Evolutionary conservation across 2,888 invertebrate species (phyloP), one percentile per base, ranked within the genome.

Genomic region (Pollenia griseotomentosa): DNA sequence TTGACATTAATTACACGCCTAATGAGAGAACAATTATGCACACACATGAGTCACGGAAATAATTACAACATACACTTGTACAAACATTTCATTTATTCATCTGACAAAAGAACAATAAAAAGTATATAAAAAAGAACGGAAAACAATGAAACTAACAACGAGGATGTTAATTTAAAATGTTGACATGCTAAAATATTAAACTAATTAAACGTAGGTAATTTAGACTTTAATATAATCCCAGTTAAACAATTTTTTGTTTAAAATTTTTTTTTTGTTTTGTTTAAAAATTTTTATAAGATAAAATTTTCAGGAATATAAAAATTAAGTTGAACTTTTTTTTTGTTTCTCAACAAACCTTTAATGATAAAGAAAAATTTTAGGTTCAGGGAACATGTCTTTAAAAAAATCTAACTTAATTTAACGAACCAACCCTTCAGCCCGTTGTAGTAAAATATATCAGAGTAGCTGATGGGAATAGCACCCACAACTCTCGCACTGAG

Each of bases 1-100:
- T n/a, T 78, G 74, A 65, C 86, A 66, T 83, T 86, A 86, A 86
- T 83, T 79, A 79, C 83, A 83, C 33, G 63, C 44, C 65, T 75
- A 83, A 83, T 83, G 79, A 65, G 46, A 70, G 75, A 65, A 59
- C 83, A 75, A 79, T 83, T 83, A 83, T 80, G 33, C 33, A 75
- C 59, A 75, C 83, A 80, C 63, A 74, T 63, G 82, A 80, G 75
- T 51, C 83, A 23, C 55, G 70, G 70, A 70, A 10, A 63, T 80
- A 83, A 83, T 86, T 75, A 68, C 51, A 75, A 59, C 70, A 63
- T 80, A 78, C 61, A 77, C 57, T 71, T 83, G 55, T 63, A 40
- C 70, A 77, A 70, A 83, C 70, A 66, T 78, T 65, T 42, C 51
- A 59, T 77, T 55, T 59, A 59, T 33, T 33, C 33, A 51, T 51